phyloP scores from a whole-genome alignment of 2,888 invertebrate species.

The Hemaris fuciformis region DNA sequence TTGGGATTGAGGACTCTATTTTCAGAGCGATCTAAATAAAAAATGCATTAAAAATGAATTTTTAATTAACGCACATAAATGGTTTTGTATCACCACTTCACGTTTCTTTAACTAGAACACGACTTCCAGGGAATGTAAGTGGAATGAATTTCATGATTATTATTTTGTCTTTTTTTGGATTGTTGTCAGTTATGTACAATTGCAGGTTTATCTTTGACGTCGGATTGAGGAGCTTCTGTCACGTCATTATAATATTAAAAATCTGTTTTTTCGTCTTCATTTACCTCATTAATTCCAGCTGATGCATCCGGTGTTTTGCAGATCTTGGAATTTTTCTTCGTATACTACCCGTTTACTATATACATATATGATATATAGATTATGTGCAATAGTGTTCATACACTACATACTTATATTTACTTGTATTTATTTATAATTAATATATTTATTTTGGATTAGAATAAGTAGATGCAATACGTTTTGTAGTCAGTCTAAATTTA shows the following conservation, averaged over 20 bases:
- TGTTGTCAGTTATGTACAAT: constrained; percentile 64
- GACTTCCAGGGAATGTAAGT: constrained; percentile 76
- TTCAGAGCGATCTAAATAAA: constrained; percentile 65
- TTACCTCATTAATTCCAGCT: constrained; percentile 71
- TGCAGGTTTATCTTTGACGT: constrained; percentile 72
- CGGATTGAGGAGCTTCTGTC: constrained; percentile 76
- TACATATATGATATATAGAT: too few relatives aligned
- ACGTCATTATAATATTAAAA: constrained; percentile 64
- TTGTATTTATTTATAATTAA: background rate
- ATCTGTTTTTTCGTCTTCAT: constrained; percentile 50
- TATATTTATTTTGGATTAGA: background rate
- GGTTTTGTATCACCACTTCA: constrained; percentile 76
- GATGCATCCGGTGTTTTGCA: constrained; percentile 74
- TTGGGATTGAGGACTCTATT: constrained; percentile 35
- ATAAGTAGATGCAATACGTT: constrained; percentile 2
- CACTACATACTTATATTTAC: background rate
- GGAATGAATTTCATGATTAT: constrained; percentile 76
- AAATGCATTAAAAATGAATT: constrained; percentile 65
- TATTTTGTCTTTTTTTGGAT: constrained; percentile 48
- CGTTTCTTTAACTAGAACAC: constrained; percentile 66
- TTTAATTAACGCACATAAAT: constrained; percentile 68
- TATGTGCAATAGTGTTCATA: constrained; percentile 6
- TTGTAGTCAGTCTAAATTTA: background rate
- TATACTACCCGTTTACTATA: constrained; percentile 23
- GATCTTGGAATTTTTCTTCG: constrained; percentile 67